phyloP scores from a whole-genome alignment of 2,888 invertebrate genomes.

The Automeris io region DNA sequence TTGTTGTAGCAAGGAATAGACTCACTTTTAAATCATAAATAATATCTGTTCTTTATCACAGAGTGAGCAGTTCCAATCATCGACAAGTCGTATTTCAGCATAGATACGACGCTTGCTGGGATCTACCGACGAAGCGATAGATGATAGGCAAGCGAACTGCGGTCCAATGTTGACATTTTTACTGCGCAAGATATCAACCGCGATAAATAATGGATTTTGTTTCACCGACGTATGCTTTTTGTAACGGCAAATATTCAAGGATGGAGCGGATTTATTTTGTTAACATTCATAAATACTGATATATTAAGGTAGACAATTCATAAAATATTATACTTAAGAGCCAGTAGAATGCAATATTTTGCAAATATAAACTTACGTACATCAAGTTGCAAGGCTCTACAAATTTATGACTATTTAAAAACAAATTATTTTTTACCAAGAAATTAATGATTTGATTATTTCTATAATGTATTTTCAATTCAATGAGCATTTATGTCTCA shows the following conservation, averaged over 20 bases:
- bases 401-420: too few species aligned
- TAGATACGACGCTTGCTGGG: constrained; percentile 24
- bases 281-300: too few species aligned
- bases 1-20: too few species aligned
- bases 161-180: constrained; percentile 61
- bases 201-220: constrained; percentile 51
- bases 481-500: neutral
- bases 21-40: too few species aligned
- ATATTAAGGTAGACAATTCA: too few species aligned
- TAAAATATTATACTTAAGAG: too few species aligned
- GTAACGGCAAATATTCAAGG: too few species aligned
- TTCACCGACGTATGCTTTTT: constrained; percentile 14
- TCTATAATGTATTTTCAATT: constrained; percentile 3
- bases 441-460: neutral
- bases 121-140: constrained; percentile 29
- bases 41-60: neutral
- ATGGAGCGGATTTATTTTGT: too few species aligned
- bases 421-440: too few species aligned
- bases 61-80: constrained; percentile 16
- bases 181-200: constrained; percentile 50
- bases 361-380: too few species aligned
- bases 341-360: too few species aligned
- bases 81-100: constrained; percentile 31
- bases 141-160: constrained; percentile 39
- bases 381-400: too few species aligned